Conservation (phyloP, 1,140 invertebrate species). For the Coelopa frigida region DNA sequence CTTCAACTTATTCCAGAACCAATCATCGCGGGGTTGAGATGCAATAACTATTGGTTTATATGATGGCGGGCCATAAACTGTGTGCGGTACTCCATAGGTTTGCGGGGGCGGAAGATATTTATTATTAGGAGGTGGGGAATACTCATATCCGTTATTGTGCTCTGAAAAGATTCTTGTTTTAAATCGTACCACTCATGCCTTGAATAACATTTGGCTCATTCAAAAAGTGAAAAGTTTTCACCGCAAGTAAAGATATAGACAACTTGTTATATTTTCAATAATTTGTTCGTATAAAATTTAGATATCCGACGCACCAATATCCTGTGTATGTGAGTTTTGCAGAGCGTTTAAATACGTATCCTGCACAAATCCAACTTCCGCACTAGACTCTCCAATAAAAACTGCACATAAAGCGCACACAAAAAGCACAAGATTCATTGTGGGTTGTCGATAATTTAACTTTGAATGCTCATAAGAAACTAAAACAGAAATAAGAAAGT, state of each 20-base stretch:
- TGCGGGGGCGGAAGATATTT: conserved; percentile 36
- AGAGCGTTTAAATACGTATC: conserved; percentile 12
- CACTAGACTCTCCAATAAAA: too few species aligned
- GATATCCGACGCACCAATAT: conserved; percentile 6
- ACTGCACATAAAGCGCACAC: too few species aligned
- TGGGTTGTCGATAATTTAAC: too few species aligned
- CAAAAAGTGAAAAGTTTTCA: background rate
- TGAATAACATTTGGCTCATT: too few species aligned
- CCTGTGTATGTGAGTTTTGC: conserved; percentile 8
- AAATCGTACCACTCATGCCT: too few species aligned
- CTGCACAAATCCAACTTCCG: too few species aligned
- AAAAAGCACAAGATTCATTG: too few species aligned
- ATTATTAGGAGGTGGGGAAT: conserved; percentile 37
- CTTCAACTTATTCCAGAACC: conserved; percentile 53
- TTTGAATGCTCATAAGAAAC: too few species aligned
- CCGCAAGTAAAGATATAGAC: background rate
- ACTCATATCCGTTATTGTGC: conserved; percentile 23
- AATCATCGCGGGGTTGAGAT: conserved; percentile 46
- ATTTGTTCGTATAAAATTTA: background rate
- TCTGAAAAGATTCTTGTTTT: background rate
- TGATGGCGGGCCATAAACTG: conserved; percentile 24
- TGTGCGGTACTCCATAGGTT: conserved; percentile 42
- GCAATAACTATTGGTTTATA: conserved; percentile 48
- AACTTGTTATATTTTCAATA: background rate
- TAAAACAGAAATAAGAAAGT: too few species aligned